Evolutionary conservation across 2,888 invertebrate species (phyloP).

Genomic region (Thecophora atra): DNA sequence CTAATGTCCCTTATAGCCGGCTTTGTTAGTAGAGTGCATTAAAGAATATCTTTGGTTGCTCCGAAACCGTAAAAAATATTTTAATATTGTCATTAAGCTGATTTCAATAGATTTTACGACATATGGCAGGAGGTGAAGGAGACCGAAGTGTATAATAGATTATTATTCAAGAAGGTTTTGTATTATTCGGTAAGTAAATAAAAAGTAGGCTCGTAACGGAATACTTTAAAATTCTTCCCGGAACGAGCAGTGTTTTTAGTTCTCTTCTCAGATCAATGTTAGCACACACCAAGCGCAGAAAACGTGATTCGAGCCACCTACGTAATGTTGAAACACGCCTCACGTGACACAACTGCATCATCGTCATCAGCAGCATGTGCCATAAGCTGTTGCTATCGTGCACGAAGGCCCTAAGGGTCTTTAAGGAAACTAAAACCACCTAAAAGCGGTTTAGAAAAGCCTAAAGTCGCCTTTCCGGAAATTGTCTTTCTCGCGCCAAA

Average conservation of each 20-base stretch:
- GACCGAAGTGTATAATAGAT: neutral
- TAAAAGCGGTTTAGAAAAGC: conserved; percentile 6
- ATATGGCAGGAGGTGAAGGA: neutral
- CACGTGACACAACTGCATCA: neutral
- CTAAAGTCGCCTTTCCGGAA: neutral
- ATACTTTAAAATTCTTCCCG: neutral
- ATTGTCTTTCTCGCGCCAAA: neutral
- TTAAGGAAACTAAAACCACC: neutral
- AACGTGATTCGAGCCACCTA: neutral
- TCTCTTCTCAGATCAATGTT: neutral
- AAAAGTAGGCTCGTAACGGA: neutral
- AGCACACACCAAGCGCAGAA: neutral
- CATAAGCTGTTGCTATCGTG: neutral
- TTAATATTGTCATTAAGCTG: conserved; percentile 15
- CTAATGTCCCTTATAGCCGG: too few species aligned
- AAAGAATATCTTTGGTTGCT: neutral
- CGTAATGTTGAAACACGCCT: neutral
- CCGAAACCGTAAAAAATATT: conserved; percentile 5
- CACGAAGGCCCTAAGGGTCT: too few species aligned
- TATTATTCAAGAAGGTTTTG: too few species aligned
- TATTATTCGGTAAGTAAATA: neutral
- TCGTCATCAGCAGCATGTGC: neutral
- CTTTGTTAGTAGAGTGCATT: too few species aligned
- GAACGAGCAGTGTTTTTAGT: neutral
- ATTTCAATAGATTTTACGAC: neutral